phyloP scores from a whole-genome alignment of 2,797 vertebrate genomes.

The Arctocebus calabarensis region DNA sequence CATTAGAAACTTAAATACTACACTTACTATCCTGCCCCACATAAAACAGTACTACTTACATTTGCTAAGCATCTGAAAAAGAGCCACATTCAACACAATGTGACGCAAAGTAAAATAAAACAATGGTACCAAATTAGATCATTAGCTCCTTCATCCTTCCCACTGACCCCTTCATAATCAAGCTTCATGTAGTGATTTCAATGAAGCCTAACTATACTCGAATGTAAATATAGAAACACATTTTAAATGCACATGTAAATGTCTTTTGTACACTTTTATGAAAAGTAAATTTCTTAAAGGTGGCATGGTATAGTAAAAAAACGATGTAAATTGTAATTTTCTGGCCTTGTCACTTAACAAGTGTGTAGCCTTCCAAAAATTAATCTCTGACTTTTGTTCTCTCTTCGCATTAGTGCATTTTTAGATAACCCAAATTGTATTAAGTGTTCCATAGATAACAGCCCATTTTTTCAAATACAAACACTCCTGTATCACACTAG shows the following conservation, averaged over 20 bases:
- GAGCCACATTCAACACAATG: conserved; percentile 28
- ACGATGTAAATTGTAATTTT: neutral
- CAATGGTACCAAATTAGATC: neutral
- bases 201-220: conserved; percentile 12
- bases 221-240: neutral
- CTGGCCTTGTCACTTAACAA: neutral
- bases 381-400: conserved; percentile 12
- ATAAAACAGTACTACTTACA: neutral
- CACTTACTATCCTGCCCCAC: neutral
- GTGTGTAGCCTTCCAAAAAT: neutral
- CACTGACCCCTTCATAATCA: neutral
- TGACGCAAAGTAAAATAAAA: conserved; percentile 49
- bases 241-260: conserved; percentile 20
- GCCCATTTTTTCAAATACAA: neutral
- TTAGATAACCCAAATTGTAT: neutral
- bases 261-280: neutral
- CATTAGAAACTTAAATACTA: conserved; percentile 24
- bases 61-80: conserved; percentile 33
- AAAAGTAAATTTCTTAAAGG: neutral
- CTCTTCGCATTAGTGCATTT: neutral
- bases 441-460: neutral
- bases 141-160: neutral
- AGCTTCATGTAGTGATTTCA: neutral
- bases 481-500: neutral
- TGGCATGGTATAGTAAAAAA: neutral